Conservation (phyloP, 2,888 invertebrate genomes). For the Lithosia quadra region DNA sequence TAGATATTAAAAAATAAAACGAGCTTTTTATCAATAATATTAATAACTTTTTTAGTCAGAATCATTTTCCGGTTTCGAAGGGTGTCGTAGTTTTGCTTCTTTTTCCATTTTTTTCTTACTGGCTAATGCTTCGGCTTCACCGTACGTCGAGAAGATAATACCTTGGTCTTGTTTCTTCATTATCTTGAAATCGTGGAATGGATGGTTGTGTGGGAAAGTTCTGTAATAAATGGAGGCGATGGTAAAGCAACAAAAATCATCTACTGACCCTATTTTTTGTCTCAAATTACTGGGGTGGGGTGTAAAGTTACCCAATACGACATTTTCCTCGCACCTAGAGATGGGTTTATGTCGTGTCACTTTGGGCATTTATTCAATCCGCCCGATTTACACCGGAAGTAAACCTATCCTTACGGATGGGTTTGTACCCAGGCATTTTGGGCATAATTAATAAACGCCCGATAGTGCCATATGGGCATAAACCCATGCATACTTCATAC, state of each 20-base stretch:
- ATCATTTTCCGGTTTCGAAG: background rate
- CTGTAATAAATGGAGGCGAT: slow-evolving; percentile 51
- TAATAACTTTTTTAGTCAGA: background rate
- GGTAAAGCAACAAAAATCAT: background rate
- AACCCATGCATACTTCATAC: too few relatives aligned
- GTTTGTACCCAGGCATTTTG: too few relatives aligned
- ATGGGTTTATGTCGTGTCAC: too few relatives aligned
- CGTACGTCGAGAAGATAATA: slow-evolving; percentile 61
- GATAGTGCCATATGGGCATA: too few relatives aligned
- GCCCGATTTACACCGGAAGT: too few relatives aligned
- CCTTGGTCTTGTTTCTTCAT: slow-evolving; percentile 65
- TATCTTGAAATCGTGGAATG: slow-evolving; percentile 72
- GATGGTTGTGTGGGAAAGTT: slow-evolving; percentile 68
- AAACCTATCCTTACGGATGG: too few relatives aligned
- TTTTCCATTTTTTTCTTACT: background rate
- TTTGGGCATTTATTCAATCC: too few relatives aligned
- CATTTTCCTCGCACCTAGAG: too few relatives aligned
- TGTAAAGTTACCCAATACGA: too few relatives aligned
- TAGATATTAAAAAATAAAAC: background rate
- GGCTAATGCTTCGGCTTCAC: slow-evolving; percentile 56
- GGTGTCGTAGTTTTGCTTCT: background rate
- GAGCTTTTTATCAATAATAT: background rate
- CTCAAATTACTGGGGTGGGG: too few relatives aligned
- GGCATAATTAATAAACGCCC: too few relatives aligned
- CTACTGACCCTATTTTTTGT: background rate